Conservation (phyloP, 2,888 invertebrate species). For the Dryadula phaetusa region DNA sequence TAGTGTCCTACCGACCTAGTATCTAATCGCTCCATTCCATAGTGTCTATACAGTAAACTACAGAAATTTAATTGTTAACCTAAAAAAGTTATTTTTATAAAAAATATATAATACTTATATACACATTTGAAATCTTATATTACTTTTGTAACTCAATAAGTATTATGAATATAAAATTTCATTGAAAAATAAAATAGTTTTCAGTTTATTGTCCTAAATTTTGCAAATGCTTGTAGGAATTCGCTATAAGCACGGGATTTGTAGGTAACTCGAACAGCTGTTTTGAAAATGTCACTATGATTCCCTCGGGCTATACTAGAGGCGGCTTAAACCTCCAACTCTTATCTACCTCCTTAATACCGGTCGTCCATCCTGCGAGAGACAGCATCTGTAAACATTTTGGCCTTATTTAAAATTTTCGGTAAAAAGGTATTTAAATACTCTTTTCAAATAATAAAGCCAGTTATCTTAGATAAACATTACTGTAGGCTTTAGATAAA, state of each 20-base stretch:
- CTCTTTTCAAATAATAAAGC: constrained; percentile 1
- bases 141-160: not conserved
- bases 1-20: no score
- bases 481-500: not conserved
- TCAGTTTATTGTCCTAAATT: not conserved
- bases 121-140: no score
- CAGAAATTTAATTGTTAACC: no score
- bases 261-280: constrained; percentile 37
- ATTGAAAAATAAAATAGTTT: not conserved
- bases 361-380: constrained; percentile 35
- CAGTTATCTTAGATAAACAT: not conserved
- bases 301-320: constrained; percentile 41
- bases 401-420: constrained; percentile 16
- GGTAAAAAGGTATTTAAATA: constrained; percentile 7
- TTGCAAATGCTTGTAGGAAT: constrained; percentile 24
- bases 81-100: no score
- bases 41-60: no score
- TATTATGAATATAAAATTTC: not conserved
- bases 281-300: constrained; percentile 44
- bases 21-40: no score
- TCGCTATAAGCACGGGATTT: constrained; percentile 38
- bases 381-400: constrained; percentile 24
- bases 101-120: no score
- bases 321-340: constrained; percentile 44
- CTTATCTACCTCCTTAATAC: constrained; percentile 46